Evolutionary conservation across 2,797 vertebrate genomes (phyloP).

Genomic region (Trachurus trachurus): DNA sequence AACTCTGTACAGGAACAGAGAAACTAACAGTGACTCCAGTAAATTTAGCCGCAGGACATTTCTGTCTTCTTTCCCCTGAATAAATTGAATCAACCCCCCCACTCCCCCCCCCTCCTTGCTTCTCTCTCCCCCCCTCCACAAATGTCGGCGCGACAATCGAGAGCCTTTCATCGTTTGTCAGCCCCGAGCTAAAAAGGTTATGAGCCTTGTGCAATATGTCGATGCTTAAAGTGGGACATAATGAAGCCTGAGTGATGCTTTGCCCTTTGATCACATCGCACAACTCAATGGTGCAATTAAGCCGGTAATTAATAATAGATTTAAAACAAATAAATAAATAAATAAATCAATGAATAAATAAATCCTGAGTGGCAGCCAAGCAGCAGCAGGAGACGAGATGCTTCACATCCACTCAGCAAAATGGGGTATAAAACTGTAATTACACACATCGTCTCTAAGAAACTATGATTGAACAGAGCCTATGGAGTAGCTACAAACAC

Average conservation of each 20-base stretch:
- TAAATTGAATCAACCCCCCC: conserved; percentile 15
- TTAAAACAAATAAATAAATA: background rate
- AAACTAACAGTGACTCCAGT: background rate
- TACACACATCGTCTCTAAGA: conserved; percentile 47
- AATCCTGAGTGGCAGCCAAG: conserved; percentile 8
- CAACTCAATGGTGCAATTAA: conserved; percentile 46
- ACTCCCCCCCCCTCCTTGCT: no score
- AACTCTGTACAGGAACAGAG: background rate
- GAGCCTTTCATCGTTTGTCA: conserved; percentile 8
- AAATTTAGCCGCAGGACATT: conserved; percentile 13
- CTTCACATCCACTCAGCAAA: conserved; percentile 33
- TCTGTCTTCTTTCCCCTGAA: conserved; percentile 10
- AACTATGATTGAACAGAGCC: conserved; percentile 26
- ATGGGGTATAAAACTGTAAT: conserved; percentile 27
- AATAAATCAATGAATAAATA: no score
- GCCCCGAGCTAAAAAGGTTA: conserved; percentile 31
- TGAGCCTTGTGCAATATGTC: conserved; percentile 9
- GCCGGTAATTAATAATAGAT: conserved; percentile 62
- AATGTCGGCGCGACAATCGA: conserved; percentile 20
- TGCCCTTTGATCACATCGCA: conserved; percentile 57
- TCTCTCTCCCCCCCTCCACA: background rate
- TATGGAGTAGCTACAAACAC: no score
- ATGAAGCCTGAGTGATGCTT: conserved; percentile 48
- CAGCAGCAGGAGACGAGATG: background rate
- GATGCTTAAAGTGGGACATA: conserved; percentile 31